phyloP scores from a whole-genome alignment of 2,888 invertebrate species.

The Meloe dianella region DNA sequence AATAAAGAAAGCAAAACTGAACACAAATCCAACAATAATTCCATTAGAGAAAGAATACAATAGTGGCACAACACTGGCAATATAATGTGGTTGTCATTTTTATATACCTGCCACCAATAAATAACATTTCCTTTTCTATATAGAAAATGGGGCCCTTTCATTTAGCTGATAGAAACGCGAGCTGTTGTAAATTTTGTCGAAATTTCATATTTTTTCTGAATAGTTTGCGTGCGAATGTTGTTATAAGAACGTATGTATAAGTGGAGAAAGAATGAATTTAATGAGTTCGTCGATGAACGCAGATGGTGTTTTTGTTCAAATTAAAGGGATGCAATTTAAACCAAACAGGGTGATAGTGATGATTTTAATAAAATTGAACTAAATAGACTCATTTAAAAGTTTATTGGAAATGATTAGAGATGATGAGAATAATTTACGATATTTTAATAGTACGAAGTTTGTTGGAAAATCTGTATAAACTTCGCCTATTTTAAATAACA shows the following conservation, averaged over 20 bases:
- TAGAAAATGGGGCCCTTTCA: slow-evolving; percentile 26
- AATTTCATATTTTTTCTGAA: slow-evolving; percentile 45
- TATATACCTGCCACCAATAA: background rate
- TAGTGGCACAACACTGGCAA: background rate
- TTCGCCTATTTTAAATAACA: background rate
- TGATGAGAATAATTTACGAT: background rate
- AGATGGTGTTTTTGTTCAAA: slow-evolving; percentile 19
- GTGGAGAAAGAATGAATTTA: slow-evolving; percentile 7
- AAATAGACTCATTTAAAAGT: background rate
- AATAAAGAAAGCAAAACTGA: slow-evolving; percentile 29
- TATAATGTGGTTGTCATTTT: background rate
- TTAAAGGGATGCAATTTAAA: background rate
- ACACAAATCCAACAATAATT: slow-evolving; percentile 19
- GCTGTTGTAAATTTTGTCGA: slow-evolving; percentile 47
- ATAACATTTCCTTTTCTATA: background rate
- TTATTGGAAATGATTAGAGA: background rate
- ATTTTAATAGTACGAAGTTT: background rate
- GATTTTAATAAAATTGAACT: background rate
- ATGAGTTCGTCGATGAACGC: slow-evolving; percentile 18
- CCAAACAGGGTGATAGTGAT: background rate
- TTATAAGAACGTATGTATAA: no score
- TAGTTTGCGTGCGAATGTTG: slow-evolving; percentile 38
- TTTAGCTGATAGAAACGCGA: slow-evolving; percentile 45
- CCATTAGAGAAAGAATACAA: slow-evolving; percentile 8
- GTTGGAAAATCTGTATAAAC: background rate